Percentiles rank a stretch among this genome's conserved stretches.
phyloP scores from a whole-genome alignment of 2,888 invertebrate species.

The Heliconius cydno region DNA sequence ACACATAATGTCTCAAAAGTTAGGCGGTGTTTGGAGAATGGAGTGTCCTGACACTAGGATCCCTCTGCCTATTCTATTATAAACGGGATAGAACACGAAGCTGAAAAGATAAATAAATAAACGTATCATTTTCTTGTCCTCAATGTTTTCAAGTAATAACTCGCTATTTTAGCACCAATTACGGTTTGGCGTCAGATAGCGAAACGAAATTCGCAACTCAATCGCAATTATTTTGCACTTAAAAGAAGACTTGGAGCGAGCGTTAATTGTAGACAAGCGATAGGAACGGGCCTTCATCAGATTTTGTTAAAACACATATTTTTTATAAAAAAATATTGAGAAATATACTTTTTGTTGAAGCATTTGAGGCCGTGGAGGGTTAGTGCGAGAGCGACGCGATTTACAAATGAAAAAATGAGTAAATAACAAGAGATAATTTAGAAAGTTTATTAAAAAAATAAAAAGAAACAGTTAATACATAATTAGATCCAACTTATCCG shows the following conservation, averaged over 20 bases:
- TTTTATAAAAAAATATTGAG: neutral
- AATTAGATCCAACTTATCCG: neutral
- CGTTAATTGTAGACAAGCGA: constrained; percentile 67
- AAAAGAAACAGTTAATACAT: neutral
- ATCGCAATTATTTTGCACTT: constrained; percentile 76
- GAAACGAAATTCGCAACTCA: constrained; percentile 70
- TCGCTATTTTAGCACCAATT: constrained; percentile 76
- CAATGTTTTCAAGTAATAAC: constrained; percentile 59
- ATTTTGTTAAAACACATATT: neutral
- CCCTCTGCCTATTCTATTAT: neutral
- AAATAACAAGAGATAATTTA: no score
- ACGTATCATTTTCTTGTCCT: constrained; percentile 45
- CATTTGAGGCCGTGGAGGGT: no score
- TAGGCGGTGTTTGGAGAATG: no score
- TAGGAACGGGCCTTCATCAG: neutral
- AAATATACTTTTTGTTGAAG: no score
- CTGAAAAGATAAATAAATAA: constrained; percentile 11
- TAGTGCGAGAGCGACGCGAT: no score
- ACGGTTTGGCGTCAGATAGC: constrained; percentile 67
- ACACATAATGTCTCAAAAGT: no score
- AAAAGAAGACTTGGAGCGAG: constrained; percentile 70
- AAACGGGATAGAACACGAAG: neutral
- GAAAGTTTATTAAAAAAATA: neutral
- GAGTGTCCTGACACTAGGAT: no score
- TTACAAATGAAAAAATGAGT: no score